Percentiles rank a stretch among this genome's conserved stretches.
Evolutionary conservation across 1,140 invertebrate genomes (phyloP).

Genomic region (Globodera ellingtonae): DNA sequence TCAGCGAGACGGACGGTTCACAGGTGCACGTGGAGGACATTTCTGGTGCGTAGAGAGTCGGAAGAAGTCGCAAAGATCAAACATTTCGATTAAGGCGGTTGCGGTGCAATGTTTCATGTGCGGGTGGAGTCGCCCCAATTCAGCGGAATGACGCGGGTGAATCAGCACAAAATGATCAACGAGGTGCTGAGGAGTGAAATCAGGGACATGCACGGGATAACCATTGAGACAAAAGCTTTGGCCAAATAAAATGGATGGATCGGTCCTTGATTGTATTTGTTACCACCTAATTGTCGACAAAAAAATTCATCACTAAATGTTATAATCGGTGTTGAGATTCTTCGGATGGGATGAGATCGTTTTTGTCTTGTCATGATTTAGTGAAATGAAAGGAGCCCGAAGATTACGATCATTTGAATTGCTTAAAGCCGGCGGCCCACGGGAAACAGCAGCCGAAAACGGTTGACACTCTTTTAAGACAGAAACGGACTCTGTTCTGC

Average conservation of each 20-base stretch:
- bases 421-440: background rate
- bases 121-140: conserved; percentile 47
- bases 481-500: background rate
- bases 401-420: conserved; percentile 9
- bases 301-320: no score
- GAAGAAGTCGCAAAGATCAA: conserved; percentile 5
- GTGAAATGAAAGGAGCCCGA: background rate
- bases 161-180: conserved; percentile 48
- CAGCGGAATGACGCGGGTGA: conserved; percentile 31
- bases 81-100: conserved; percentile 39
- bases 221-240: conserved; percentile 45
- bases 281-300: no score
- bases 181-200: conserved; percentile 42
- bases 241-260: background rate
- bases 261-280: no score
- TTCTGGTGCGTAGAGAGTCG: conserved; percentile 19
- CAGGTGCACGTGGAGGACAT: conserved; percentile 12
- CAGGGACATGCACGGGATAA: conserved; percentile 46
- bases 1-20: conserved; percentile 9
- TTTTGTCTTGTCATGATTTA: no score
- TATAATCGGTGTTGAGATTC: no score
- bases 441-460: conserved; percentile 12
- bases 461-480: background rate
- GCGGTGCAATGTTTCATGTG: conserved; percentile 49
- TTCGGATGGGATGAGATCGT: no score